These are phyloP conservation scores for Xiphorhynchus elegans DNA, from an alignment of 2,113 vertebrate species.

Conservation along the genomic window DNA sequence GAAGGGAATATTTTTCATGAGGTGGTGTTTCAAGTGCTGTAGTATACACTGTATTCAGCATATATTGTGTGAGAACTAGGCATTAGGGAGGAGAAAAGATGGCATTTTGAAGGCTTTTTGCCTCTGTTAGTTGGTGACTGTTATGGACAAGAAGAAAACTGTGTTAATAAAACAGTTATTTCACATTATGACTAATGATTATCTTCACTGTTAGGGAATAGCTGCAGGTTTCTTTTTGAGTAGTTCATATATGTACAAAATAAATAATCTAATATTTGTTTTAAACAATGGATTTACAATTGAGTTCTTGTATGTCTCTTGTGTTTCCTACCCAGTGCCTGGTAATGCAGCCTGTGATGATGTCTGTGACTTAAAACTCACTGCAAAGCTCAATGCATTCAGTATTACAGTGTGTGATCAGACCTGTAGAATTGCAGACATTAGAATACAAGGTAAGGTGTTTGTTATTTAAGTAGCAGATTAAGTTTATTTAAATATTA, in stretches of 20 bases:
- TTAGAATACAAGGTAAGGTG: slow-evolving; percentile 87
- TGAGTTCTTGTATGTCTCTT: not conserved
- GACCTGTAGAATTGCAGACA: slow-evolving; percentile 85
- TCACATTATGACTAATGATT: not conserved
- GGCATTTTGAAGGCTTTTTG: not conserved
- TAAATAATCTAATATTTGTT: not conserved
- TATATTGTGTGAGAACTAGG: not conserved
- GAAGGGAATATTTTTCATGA: not conserved
- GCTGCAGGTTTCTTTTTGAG: not conserved
- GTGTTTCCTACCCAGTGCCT: slow-evolving; percentile 61
- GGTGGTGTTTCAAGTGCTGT: not conserved
- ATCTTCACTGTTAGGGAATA: not conserved
- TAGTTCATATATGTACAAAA: not conserved
- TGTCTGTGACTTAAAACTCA: slow-evolving; percentile 83
- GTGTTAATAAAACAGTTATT: not conserved
- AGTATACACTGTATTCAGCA: not conserved
- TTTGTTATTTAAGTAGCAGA: not conserved
- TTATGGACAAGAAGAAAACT: not conserved
- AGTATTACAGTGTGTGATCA: slow-evolving; percentile 87
- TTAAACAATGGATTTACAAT: not conserved
- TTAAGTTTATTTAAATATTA: not conserved
- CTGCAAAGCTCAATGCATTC: slow-evolving; percentile 85
- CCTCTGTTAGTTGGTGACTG: not conserved
- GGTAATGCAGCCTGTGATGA: slow-evolving; percentile 50
- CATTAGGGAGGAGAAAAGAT: not conserved